Percentiles rank a stretch among this genome's conserved stretches.
Evolutionary conservation across 2,113 vertebrate species (phyloP).

Genomic region (Orthochromis malagaraziensis): DNA sequence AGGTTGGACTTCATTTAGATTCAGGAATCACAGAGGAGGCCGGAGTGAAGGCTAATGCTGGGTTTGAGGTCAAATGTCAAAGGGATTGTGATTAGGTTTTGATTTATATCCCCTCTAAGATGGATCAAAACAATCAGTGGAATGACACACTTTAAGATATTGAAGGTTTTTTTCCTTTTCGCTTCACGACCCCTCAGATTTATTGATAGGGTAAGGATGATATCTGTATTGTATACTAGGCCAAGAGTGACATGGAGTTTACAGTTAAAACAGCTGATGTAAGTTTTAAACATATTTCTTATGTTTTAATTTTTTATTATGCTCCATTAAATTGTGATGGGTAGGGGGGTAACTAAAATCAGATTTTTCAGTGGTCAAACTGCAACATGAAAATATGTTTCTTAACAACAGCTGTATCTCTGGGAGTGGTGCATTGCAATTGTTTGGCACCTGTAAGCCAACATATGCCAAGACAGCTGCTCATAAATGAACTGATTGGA

Average conservation of each 20-base stretch:
- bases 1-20: neutral
- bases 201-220: neutral
- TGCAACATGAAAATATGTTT: neutral
- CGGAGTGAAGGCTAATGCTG: neutral
- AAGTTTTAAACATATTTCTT: neutral
- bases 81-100: neutral
- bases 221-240: neutral
- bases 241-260: rapidly evolving
- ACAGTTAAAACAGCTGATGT: neutral
- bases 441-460: neutral
- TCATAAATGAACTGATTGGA: neutral
- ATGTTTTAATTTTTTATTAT: neutral
- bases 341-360: neutral
- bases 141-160: neutral
- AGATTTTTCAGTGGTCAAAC: neutral
- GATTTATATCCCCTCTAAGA: neutral
- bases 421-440: neutral
- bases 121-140: neutral
- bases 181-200: neutral
- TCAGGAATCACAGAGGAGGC: neutral
- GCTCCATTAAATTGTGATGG: neutral
- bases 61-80: neutral
- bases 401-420: neutral
- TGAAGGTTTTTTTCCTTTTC: neutral
- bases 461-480: neutral